Percentiles rank a stretch among this genome's conserved stretches.
phyloP scores from a whole-genome alignment of 2,888 invertebrate species.

The Agriopis aurantiaria region DNA sequence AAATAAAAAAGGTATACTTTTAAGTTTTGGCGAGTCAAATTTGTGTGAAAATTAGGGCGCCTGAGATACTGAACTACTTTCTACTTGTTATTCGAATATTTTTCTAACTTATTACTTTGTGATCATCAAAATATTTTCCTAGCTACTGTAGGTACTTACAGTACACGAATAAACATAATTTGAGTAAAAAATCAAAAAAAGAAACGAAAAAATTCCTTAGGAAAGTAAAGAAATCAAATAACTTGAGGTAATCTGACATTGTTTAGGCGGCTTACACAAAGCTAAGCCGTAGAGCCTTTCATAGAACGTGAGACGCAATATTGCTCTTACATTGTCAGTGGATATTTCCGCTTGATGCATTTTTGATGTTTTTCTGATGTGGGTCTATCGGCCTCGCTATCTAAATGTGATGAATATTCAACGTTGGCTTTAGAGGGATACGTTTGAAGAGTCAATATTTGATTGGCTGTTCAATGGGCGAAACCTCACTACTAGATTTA shows the following conservation, averaged over 20 bases:
- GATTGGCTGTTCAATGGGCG: conserved; percentile 24
- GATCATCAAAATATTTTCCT: too few species aligned
- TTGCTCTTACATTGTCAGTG: conserved; percentile 78
- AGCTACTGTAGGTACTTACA: too few species aligned
- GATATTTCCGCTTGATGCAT: conserved; percentile 86
- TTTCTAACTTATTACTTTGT: too few species aligned
- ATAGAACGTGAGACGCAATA: conserved; percentile 72
- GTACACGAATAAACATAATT: too few species aligned
- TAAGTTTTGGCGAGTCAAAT: too few species aligned
- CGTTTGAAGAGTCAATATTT: conserved; percentile 51
- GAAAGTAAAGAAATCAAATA: conserved; percentile 19
- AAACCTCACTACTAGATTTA: background rate
- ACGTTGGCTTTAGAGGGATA: conserved; percentile 75
- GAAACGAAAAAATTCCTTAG: background rate
- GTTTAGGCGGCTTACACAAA: conserved; percentile 35
- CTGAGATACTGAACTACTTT: too few species aligned
- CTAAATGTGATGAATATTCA: conserved; percentile 86
- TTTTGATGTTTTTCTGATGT: conserved; percentile 87
- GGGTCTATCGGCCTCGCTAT: conserved; percentile 84
- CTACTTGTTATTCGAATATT: too few species aligned
- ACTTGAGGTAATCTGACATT: conserved; percentile 28
- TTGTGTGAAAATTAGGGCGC: too few species aligned
- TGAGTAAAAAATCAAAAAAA: background rate
- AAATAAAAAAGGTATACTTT: too few species aligned
- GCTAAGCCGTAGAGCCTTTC: conserved; percentile 52